phyloP scores from a whole-genome alignment of 2,113 vertebrate genomes.

The Sphyrna mokarran region DNA sequence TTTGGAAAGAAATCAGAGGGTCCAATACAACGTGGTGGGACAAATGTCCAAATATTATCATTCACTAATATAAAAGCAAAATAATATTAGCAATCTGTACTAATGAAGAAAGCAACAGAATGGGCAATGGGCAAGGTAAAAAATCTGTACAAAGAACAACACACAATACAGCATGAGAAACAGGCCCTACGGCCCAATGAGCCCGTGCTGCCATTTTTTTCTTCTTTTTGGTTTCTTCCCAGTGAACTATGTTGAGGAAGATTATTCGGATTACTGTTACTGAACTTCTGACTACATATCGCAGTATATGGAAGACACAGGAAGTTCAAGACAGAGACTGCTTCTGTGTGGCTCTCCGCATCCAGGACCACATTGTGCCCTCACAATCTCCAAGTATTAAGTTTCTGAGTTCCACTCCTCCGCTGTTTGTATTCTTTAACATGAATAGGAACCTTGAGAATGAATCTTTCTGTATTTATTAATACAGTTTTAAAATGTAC shows the following conservation, averaged over 20 bases:
- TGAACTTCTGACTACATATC: neutral
- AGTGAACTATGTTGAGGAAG: conserved; percentile 88
- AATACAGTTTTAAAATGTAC: conserved; percentile 2
- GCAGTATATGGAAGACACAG: neutral
- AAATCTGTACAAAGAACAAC: too few relatives aligned
- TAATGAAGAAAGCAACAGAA: too few relatives aligned
- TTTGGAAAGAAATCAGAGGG: neutral
- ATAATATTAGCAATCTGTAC: too few relatives aligned
- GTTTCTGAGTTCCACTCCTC: neutral
- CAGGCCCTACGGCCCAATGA: too few relatives aligned
- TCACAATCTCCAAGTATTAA: neutral
- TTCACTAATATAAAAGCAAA: too few relatives aligned
- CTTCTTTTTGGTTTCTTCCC: conserved; percentile 89
- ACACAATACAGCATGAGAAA: too few relatives aligned
- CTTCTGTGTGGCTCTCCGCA: too few relatives aligned
- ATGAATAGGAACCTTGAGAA: neutral
- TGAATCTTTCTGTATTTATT: conserved; percentile 21
- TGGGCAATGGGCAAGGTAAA: too few relatives aligned
- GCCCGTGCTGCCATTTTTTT: too few relatives aligned
- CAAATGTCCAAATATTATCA: neutral
- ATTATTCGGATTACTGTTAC: conserved; percentile 84
- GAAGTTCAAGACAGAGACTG: neutral
- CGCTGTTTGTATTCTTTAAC: neutral
- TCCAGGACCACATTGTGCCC: too few relatives aligned
- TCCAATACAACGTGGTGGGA: neutral